Evolutionary conservation across 1,140 invertebrate species (phyloP), one percentile per base, ranked within the genome.

Genomic region (Condylostylus longicornis): DNA sequence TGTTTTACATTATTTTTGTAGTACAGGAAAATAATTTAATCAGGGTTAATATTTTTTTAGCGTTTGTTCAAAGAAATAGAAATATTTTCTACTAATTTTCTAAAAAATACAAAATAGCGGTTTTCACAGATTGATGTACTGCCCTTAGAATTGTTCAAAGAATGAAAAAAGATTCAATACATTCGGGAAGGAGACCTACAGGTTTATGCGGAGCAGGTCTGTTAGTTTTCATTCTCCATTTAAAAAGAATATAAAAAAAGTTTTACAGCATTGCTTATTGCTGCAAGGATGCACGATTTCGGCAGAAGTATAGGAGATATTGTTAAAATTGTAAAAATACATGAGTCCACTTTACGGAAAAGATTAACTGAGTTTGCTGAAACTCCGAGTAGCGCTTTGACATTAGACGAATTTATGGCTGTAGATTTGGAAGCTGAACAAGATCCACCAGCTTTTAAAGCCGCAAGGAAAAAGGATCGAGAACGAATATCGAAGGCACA

Each of bases 151-250:
- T 99, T 27, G 87, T 98, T 6, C 82, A 91, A 58, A 68, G 95
- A 51, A 98, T 98, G 95, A 98, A 97, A 62, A 75, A 84, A 50
- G 95, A 99, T 64, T 97, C 87, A 64, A 86, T 98, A 60, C 87
- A 95, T 54, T 90, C 84, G 4, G 95, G 95, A 15, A 69, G 95
- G 37, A 67, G 93, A 51, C 94, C 95, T 10, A 95, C 93, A 1
- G 95, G 93, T 19, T 68, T 98, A 19, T 97, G 93, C 68, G 93
- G 93, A 12, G 93, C 93, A 60, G 87, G 85, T 89, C 61, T 63
- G 53, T 53, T 22, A 29, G 12, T 9, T 17, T 27, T 38, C 18
- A 7, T 33, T 25, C 18, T 35, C 12, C 5, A 37, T 30, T 20
- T 37, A 15, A 19, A 32, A 13, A 35, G 31, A 6, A 36, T 5